Percentiles rank a stretch among this genome's conserved stretches.
phyloP scores from a whole-genome alignment of 2,888 invertebrate genomes.

The Danaus chrysippus region DNA sequence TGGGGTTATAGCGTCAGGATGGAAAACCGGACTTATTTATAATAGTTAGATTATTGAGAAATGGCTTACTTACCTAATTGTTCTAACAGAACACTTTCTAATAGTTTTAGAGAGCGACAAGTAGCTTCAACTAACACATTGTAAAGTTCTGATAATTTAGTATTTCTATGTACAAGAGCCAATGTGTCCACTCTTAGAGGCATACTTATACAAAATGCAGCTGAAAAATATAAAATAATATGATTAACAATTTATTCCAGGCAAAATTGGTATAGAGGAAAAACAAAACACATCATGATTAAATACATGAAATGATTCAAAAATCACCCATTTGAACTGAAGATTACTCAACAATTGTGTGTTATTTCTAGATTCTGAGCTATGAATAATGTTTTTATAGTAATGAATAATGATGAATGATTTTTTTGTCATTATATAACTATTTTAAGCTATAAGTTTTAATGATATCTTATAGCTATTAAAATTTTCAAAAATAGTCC shows the following conservation, averaged over 20 bases:
- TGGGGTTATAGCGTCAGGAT: too few species aligned
- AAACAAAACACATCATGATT: too few species aligned
- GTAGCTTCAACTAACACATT: slow-evolving; percentile 87
- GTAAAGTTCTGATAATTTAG: slow-evolving; percentile 81
- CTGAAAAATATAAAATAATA: slow-evolving; percentile 42
- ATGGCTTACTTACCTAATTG: slow-evolving; percentile 64
- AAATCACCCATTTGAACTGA: background rate
- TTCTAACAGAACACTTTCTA: slow-evolving; percentile 81
- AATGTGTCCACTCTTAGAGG: slow-evolving; percentile 84
- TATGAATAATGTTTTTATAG: background rate
- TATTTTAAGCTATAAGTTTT: too few species aligned
- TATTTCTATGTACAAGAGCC: slow-evolving; percentile 83
- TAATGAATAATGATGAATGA: background rate
- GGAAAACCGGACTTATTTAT: too few species aligned
- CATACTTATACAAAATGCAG: slow-evolving; percentile 77
- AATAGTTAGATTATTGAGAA: slow-evolving; percentile 7
- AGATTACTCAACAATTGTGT: background rate
- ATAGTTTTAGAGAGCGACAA: slow-evolving; percentile 82
- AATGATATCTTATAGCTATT: too few species aligned
- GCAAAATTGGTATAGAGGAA: too few species aligned
- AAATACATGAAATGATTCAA: too few species aligned
- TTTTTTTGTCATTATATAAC: too few species aligned
- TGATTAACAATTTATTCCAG: background rate
- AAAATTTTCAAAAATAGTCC: slow-evolving; percentile 10
- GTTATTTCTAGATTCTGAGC: background rate